Percentiles rank a stretch among this genome's conserved stretches.
Conservation (phyloP, 37 sponge, comb jelly and placozoan genomes). For the Chondrosia reniformis region DNA sequence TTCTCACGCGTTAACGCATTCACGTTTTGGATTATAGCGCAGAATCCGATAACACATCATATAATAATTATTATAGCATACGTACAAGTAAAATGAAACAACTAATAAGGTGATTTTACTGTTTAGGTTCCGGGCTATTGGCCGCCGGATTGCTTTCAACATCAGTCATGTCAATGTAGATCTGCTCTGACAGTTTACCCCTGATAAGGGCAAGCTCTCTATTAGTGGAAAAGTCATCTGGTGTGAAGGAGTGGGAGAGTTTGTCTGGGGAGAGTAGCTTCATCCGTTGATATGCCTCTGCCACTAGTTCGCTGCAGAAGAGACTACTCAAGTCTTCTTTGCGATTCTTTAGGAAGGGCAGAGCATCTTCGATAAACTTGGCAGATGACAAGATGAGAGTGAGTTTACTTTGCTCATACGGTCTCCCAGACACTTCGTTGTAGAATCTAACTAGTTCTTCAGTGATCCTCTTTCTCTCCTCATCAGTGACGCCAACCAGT, state of each 20-base stretch:
- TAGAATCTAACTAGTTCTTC: slow-evolving; percentile 43
- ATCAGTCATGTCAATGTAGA: slow-evolving; percentile 4
- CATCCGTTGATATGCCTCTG: slow-evolving; percentile 62
- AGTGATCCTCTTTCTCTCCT: slow-evolving; percentile 47
- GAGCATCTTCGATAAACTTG: slow-evolving; percentile 47
- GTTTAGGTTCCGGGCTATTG: too few species aligned
- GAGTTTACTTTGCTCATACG: slow-evolving; percentile 69
- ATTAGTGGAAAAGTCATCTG: slow-evolving; percentile 72
- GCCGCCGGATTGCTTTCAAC: too few species aligned
- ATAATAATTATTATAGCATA: too few species aligned
- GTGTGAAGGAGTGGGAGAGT: slow-evolving; percentile 58
- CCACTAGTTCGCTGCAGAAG: slow-evolving; percentile 78
- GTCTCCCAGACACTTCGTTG: slow-evolving; percentile 46
- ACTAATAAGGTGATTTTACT: too few species aligned
- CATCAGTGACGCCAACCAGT: slow-evolving; percentile 34
- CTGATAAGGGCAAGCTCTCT: not conserved
- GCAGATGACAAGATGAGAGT: slow-evolving; percentile 61
- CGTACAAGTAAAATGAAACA: too few species aligned
- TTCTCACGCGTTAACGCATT: too few species aligned
- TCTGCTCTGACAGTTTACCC: not conserved
- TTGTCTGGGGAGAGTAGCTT: slow-evolving; percentile 26
- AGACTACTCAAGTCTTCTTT: slow-evolving; percentile 69
- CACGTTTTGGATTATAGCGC: too few species aligned
- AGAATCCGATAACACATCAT: too few species aligned
- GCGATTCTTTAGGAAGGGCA: slow-evolving; percentile 52